phyloP scores from a whole-genome alignment of 2,113 vertebrate species.

The Edolisoma coerulescens region DNA sequence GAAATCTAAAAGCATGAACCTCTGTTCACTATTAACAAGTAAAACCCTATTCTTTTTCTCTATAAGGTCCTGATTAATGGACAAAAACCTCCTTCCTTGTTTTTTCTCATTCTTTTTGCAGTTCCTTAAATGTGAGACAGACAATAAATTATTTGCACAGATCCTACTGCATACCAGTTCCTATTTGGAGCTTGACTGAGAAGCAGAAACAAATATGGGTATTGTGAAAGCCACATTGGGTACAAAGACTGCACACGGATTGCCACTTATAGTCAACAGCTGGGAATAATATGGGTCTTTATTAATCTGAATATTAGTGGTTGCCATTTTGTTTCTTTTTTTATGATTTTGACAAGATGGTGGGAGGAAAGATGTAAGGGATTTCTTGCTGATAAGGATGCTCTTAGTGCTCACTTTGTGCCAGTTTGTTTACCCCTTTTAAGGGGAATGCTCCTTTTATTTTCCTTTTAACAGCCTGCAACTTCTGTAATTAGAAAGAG shows the following conservation, averaged over 20 bases:
- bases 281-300: constrained; percentile 26
- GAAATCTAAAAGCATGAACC: neutral
- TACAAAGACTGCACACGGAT: constrained; percentile 13
- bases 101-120: constrained; percentile 39
- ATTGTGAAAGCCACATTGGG: constrained; percentile 19
- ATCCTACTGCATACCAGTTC: constrained; percentile 27
- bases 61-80: constrained; percentile 34
- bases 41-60: constrained; percentile 20
- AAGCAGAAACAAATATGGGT: constrained; percentile 58
- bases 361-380: neutral
- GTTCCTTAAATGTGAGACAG: constrained; percentile 39
- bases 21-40: constrained; percentile 35
- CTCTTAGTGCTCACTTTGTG: neutral
- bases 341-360: constrained; percentile 40
- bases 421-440: neutral
- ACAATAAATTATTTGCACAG: constrained; percentile 22
- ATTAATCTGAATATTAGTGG: constrained; percentile 44
- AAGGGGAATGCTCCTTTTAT: neutral
- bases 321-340: constrained; percentile 47
- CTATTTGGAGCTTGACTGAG: constrained; percentile 57
- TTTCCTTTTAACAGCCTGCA: neutral
- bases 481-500: neutral
- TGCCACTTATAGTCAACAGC: constrained; percentile 48
- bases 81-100: neutral
- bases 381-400: neutral